Base-by-base conservation (phyloP, 2,888 invertebrate species). In the Ormyrus thymus region DNA sequence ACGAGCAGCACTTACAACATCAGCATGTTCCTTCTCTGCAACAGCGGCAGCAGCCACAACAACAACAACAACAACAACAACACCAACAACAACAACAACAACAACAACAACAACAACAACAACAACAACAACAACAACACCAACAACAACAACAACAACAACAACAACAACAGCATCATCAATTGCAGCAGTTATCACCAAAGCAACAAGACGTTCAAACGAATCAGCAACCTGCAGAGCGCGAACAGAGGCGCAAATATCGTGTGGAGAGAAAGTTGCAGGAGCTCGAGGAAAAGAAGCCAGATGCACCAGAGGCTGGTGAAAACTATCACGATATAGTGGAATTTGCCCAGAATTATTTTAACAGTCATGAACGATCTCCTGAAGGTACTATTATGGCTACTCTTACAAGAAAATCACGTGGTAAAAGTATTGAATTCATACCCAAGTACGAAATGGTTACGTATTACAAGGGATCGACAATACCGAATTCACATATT, bases 401-500 rank as follows among this genome's bases (percentile, higher is more conserved):
- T 1, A 97, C 96, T 0, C 89, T 97, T 59, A 96, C 96, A 0
- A 92, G 96, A 80, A 96, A 96, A 89, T 92, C 92, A 0, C 91
- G 93, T 55, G 92, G 87, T 6, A 96, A 96, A 86, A 94, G 94
- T 9, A 92, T 94, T 84, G 96, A 96, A 88, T 91, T 95, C 83
- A 92, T 97, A 51, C 96, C 97, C 5, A 97, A 97, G 87, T 95
- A 96, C 86, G 97, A 98, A 89, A 97, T 98, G 97, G 94, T 97
- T 43, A 95, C 94, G 0, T 98, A 95, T 89, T 96, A 96, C 88
- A 96, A 97, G 87, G 95, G 95, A 61, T 95, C 95, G 86, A 94
- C 95, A 78, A 98, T 98, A 84, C 96, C 97, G 0, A 97, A 96
- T 71, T 97, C 98, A 0, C 98, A 98, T 90, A 95, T 98, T 85